Conservation (phyloP, 2,888 invertebrate species). For the Congeria kusceri region DNA sequence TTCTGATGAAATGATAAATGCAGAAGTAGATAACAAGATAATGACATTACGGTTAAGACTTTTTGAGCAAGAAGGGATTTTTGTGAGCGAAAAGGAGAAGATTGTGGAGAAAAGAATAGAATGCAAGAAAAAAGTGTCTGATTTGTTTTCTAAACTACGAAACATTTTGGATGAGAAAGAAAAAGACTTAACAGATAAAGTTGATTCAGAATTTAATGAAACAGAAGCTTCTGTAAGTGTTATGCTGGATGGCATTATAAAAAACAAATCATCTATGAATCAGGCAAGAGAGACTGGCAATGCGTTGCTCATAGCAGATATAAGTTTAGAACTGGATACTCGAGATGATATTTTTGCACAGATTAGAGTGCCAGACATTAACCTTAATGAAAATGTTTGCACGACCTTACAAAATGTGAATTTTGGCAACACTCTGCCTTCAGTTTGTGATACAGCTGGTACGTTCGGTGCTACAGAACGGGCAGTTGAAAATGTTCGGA, state of each 20-base stretch:
- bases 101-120: conserved; percentile 13
- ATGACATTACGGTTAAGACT: conserved; percentile 5
- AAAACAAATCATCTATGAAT: conserved; percentile 13
- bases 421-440: neutral
- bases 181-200: conserved; percentile 22
- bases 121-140: conserved; percentile 21
- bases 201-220: conserved; percentile 22
- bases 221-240: neutral
- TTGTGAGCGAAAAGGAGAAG: conserved; percentile 13
- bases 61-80: conserved; percentile 16
- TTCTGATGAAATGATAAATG: conserved; percentile 25
- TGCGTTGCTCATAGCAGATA: neutral
- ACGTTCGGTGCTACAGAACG: neutral
- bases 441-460: conserved; percentile 22
- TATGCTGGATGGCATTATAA: conserved; percentile 9
- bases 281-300: neutral
- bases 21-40: conserved; percentile 9
- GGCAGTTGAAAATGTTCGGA: neutral
- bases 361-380: conserved; percentile 25
- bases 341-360: conserved; percentile 32
- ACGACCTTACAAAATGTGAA: conserved; percentile 38
- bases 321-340: conserved; percentile 2
- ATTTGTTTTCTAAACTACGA: conserved; percentile 29
- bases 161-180: conserved; percentile 27
- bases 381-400: conserved; percentile 38